Evolutionary conservation across 2,797 vertebrate species (phyloP).

Genomic region (Agapornis canus): DNA sequence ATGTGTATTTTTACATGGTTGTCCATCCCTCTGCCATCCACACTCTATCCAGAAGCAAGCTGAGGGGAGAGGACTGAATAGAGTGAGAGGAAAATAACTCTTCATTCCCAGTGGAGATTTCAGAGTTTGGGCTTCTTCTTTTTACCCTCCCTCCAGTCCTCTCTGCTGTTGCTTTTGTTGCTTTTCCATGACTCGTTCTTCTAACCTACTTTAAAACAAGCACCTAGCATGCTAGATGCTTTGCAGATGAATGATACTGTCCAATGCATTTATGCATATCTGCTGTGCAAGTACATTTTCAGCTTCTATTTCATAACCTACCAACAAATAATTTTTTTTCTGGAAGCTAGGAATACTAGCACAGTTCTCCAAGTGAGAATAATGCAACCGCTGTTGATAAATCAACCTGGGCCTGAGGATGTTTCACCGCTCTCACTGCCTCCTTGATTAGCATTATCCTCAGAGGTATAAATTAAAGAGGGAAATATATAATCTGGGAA

Average conservation of each 20-base stretch:
- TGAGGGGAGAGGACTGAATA: not conserved
- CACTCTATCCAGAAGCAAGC: not conserved
- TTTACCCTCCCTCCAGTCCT: fast-evolving
- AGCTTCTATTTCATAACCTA: conserved; percentile 42
- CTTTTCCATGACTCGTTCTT: conserved; percentile 44
- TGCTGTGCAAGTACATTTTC: conserved; percentile 49
- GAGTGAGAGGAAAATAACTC: not conserved
- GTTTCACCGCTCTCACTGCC: not conserved
- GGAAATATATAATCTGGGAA: conserved; percentile 62
- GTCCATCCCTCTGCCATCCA: not conserved
- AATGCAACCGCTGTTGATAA: conserved; percentile 34
- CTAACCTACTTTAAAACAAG: conserved; percentile 33
- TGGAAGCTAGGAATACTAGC: not conserved
- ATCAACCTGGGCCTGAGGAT: not conserved
- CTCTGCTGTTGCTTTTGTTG: conserved; percentile 6
- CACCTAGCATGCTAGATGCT: conserved; percentile 35
- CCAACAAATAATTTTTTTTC: not conserved
- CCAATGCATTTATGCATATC: conserved; percentile 44
- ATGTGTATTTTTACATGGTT: not conserved
- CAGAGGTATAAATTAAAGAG: conserved; percentile 59
- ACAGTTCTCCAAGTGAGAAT: not conserved
- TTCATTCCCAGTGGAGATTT: not conserved
- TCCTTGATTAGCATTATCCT: conserved; percentile 51
- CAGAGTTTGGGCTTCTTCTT: not conserved
- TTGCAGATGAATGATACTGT: conserved; percentile 48